Conservation (phyloP, 2,797 vertebrate genomes). For the Sebastes melanostomus region DNA sequence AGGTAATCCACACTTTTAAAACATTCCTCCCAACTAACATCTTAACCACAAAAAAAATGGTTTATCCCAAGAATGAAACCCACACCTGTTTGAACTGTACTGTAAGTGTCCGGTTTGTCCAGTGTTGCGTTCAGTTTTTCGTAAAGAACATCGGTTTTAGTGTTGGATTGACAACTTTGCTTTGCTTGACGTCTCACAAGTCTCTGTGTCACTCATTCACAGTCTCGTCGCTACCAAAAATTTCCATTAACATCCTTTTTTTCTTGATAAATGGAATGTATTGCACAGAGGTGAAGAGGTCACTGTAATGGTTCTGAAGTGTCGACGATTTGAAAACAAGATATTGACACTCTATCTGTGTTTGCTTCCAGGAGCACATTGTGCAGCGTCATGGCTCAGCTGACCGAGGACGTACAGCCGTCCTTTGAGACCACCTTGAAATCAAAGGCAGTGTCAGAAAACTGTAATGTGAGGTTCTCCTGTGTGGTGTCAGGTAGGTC, state of each 20-base stretch:
- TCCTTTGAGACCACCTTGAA: constrained; percentile 95
- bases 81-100: constrained; percentile 58
- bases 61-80: constrained; percentile 60
- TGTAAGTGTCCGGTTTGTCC: constrained; percentile 57
- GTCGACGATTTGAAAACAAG: constrained; percentile 1
- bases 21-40: constrained; percentile 81
- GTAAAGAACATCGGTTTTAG: constrained; percentile 39
- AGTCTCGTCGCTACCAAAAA: constrained; percentile 60
- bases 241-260: constrained; percentile 63
- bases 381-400: constrained; percentile 96
- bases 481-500: constrained; percentile 94
- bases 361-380: constrained; percentile 91
- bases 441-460: constrained; percentile 93
- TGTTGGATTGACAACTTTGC: constrained; percentile 54
- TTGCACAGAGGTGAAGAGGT: constrained; percentile 36
- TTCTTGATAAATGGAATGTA: constrained; percentile 44
- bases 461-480: constrained; percentile 93
- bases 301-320: constrained; percentile 4
- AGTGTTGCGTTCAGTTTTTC: constrained; percentile 42
- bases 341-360: neutral
- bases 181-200: constrained; percentile 66
- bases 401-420: constrained; percentile 97
- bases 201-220: constrained; percentile 43
- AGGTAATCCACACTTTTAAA: constrained; percentile 83
- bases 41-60: constrained; percentile 69